These are phyloP conservation scores for Delia radicum DNA, from an alignment of 1,140 invertebrate genomes.

Conservation along the genomic window DNA sequence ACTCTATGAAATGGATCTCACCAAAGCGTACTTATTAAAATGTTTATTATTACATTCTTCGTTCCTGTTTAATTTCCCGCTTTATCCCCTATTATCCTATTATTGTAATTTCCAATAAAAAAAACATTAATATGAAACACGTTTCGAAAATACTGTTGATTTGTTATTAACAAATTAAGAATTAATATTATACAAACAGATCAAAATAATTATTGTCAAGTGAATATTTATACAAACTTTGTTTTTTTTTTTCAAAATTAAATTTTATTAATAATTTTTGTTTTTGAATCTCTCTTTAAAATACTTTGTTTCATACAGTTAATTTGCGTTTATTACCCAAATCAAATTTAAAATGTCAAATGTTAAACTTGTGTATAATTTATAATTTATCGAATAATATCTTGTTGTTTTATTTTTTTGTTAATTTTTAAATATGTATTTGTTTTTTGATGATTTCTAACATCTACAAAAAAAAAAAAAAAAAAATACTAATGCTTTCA, in stretches of 20 bases:
- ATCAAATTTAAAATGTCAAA: slow-evolving; percentile 20
- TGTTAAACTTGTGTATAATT: slow-evolving; percentile 17
- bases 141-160: not conserved
- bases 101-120: too few relatives aligned
- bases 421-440: not conserved
- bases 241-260: not conserved
- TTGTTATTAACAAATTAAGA: not conserved
- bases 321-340: slow-evolving; percentile 17
- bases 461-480: not conserved
- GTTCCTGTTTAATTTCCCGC: too few relatives aligned
- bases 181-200: not conserved
- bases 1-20: too few relatives aligned
- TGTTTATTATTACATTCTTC: too few relatives aligned
- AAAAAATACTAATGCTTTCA: not conserved
- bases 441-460: slow-evolving; percentile 8
- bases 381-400: slow-evolving; percentile 18
- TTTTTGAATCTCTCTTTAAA: not conserved
- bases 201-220: too few relatives aligned
- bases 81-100: too few relatives aligned
- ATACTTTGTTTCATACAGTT: not conserved
- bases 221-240: not conserved
- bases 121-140: not conserved
- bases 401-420: not conserved
- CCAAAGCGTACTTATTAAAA: too few relatives aligned
- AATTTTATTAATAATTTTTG: not conserved